Conservation (phyloP, 2,797 vertebrate species). For the Lindbergichthys nudifrons region DNA sequence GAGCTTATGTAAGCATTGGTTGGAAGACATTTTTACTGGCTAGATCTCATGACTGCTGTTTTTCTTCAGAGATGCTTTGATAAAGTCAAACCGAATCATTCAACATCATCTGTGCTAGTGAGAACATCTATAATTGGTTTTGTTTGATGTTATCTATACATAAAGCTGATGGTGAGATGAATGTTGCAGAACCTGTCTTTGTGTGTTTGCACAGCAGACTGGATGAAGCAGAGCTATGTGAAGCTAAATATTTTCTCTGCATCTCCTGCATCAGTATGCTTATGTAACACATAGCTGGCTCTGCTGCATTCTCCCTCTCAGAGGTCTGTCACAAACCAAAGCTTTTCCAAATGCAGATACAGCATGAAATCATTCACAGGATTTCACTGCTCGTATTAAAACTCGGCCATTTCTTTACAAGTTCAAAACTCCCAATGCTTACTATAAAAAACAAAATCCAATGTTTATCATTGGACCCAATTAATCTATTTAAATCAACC, state of each 20-base stretch:
- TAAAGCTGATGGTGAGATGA: constrained; percentile 15
- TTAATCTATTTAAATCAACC: background rate
- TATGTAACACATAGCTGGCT: constrained; percentile 72
- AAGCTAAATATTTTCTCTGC: constrained; percentile 68
- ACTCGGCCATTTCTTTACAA: constrained; percentile 2
- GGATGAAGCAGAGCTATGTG: constrained; percentile 52
- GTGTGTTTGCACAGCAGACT: constrained; percentile 23
- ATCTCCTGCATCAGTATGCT: constrained; percentile 65
- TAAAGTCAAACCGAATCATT: constrained; percentile 7
- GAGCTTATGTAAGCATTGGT: constrained; percentile 2
- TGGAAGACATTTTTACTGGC: background rate
- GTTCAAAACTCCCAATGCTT: background rate
- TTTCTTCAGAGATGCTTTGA: constrained; percentile 7
- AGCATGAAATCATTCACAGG: constrained; percentile 36
- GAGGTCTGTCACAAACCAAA: constrained; percentile 33
- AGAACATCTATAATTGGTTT: background rate
- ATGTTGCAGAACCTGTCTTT: constrained; percentile 47
- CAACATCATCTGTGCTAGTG: background rate
- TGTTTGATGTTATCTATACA: background rate
- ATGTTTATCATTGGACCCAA: background rate
- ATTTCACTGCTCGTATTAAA: constrained; percentile 11
- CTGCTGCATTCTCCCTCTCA: constrained; percentile 62
- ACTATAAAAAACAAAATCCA: too few species aligned
- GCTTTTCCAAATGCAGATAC: constrained; percentile 37
- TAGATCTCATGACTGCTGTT: constrained; percentile 15